Evolutionary conservation across 1,140 invertebrate species (phyloP), one percentile per base, ranked within the genome.

Genomic region (Propsilocerus akamusi): DNA sequence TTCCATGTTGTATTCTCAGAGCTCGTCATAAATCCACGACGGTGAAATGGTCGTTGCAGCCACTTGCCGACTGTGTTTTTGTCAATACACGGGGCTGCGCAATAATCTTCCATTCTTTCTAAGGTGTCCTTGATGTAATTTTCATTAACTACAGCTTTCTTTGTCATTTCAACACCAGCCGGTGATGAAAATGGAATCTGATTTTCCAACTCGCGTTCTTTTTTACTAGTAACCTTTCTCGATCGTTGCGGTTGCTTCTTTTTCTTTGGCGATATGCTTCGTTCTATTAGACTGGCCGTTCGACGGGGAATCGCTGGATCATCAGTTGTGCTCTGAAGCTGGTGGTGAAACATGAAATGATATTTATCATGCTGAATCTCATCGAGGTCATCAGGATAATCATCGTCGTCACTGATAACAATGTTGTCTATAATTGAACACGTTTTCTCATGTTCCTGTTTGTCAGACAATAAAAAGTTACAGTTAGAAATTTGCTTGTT

Each of bases 171-270:
- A 11, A 73, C 59, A 8, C 72, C 72, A 26, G 71, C 72, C n/a
- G 72, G 72, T 17, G 72, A 75, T 3, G 72, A 74, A 52, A 75
- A 70, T 10, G 72, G 71, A 32, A 75, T 73, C 41, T 64, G 63
- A 12, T 69, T 56, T 52, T 64, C 73, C 32, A 70, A 62, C 46
- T 66, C 61, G 7, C 73, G 60, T 25, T 67, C 72, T 30, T 70
- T 61, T 14, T 65, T 59, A 26, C 64, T 60, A 22, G 70, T 59
- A 52, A 68, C 67, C 22, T 71, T 63, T 26, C 67, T 55, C 2
- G 71, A 67, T 17, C 63, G 56, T 34, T 69, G 58, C 22, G 57
- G 55, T 55, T 65, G 54, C 24, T 53, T 59, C 28, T 52, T 50
- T 54, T 48, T 51, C 23, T 25, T 20, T 20, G 32, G 32, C 22